Base-by-base conservation (phyloP, 2,113 vertebrate genomes). In the Cochlearius cochlearius region DNA sequence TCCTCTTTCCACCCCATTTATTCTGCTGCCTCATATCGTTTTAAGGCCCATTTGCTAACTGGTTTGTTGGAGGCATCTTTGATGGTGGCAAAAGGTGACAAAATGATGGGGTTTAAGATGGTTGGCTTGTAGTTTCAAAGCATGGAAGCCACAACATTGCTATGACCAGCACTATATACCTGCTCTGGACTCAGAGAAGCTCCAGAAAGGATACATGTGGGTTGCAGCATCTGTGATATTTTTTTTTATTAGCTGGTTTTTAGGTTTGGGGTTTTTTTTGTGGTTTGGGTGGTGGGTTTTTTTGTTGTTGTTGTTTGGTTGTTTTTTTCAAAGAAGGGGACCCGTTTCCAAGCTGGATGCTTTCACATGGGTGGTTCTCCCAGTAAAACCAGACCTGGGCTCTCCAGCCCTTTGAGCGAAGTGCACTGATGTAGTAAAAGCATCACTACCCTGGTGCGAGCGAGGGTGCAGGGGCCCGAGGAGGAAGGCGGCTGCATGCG, bases 391-490 rank as follows among this genome's bases (percentile, higher is more conserved):
- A 53, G 41, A 67, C 20, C 12, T 50, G 50, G 29, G 8, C 25
- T 68, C 32, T 66, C 14, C 41, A 69, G 43, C 43, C 53, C 58
- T 89, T 85, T 56, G 20, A 52, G 38, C 7, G 26, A 45, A 72
- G 45, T 2, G 1, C 23, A 55, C 5, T 0, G 0, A 1, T 76
- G 36, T 22, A 83, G 34, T 49, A 23, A 62, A 90, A 69, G 15
- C 5, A 7, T 59, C 0, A 0, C 25, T 47, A 11, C 55, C 39
- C 17, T 39, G 22, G 17, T 56, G 60, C 2, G 5, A 74, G 25
- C 0, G 1, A 69, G 18, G 18, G 19, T n/a, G 11, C 2, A 0
- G 30, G 13, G 34, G 5, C 29, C 38, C 2, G 1, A 19, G 52
- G 19, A 68, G 34, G 43, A 59, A 74, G 8, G 36, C 6, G 15